Conservation (phyloP, 2,797 vertebrate species). For the Enteromius thamalakanensis region DNA sequence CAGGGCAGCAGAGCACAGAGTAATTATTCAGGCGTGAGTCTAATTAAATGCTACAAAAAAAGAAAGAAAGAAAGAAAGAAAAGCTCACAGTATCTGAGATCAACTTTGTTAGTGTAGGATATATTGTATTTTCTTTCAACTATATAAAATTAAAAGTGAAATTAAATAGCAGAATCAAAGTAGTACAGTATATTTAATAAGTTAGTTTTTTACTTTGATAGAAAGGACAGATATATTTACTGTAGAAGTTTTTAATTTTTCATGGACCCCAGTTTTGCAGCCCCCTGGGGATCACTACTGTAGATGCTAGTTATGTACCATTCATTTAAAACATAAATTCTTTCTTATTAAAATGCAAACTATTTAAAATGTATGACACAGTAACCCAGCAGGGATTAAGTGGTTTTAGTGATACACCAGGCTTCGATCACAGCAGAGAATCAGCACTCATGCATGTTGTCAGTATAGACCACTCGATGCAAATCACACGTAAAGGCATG, state of each 20-base stretch:
- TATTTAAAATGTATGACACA: no score
- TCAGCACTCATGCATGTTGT: no score
- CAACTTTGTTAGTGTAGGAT: neutral
- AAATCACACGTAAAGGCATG: no score
- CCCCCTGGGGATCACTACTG: neutral
- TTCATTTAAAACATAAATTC: neutral
- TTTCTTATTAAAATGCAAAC: neutral
- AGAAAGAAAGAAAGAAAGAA: neutral
- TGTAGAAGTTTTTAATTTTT: neutral
- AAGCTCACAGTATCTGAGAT: neutral
- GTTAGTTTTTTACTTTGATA: neutral
- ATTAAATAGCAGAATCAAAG: neutral
- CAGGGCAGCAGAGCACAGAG: conserved; percentile 7
- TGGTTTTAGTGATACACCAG: no score
- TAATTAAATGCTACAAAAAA: neutral
- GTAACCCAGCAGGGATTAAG: no score
- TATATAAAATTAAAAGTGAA: neutral
- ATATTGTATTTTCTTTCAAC: neutral
- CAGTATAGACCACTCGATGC: no score
- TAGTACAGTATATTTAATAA: no score
- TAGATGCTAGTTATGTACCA: neutral
- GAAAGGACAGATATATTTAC: neutral
- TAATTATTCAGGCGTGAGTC: conserved; percentile 12
- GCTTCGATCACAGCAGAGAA: no score
- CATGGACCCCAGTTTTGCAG: neutral